Conservation (phyloP, 2,888 invertebrate species). For the Polyommatus icarus region DNA sequence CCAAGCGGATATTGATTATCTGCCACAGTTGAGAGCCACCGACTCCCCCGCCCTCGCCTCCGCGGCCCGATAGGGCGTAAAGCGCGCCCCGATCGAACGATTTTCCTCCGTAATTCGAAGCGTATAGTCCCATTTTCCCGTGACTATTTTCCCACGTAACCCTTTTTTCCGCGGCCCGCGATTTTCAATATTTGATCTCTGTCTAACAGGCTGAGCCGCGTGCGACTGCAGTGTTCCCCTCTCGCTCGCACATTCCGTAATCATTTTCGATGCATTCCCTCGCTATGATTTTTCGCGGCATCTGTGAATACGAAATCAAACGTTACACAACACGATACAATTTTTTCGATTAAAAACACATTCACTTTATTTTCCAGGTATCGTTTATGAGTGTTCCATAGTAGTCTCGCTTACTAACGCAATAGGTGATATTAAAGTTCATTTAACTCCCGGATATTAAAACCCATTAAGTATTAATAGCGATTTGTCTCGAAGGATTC, state of each 20-base stretch:
- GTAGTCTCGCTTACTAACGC: no score
- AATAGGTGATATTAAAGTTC: no score
- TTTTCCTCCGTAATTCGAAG: slow-evolving; percentile 55
- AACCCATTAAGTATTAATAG: slow-evolving; percentile 2
- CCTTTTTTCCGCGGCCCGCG: slow-evolving; percentile 54
- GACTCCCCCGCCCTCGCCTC: slow-evolving; percentile 60
- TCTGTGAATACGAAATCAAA: slow-evolving; percentile 58
- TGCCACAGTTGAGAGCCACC: slow-evolving; percentile 80
- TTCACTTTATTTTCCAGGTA: background rate
- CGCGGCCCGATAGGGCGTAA: slow-evolving; percentile 54
- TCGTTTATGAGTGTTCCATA: background rate
- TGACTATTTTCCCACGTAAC: slow-evolving; percentile 48
- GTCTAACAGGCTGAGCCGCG: slow-evolving; percentile 74
- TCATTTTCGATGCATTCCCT: slow-evolving; percentile 79
- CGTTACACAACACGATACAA: slow-evolving; percentile 44
- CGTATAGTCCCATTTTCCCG: slow-evolving; percentile 58
- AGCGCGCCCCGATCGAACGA: slow-evolving; percentile 45
- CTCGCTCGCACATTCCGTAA: slow-evolving; percentile 76
- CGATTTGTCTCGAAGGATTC: slow-evolving; percentile 2
- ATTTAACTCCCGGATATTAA: background rate
- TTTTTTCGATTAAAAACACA: slow-evolving; percentile 1
- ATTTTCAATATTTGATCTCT: slow-evolving; percentile 81
- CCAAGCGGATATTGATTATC: slow-evolving; percentile 82
- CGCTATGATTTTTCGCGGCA: slow-evolving; percentile 75
- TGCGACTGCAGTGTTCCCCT: slow-evolving; percentile 72